phyloP scores from a whole-genome alignment of 2,797 vertebrate species.

The Prunella strophiata region DNA sequence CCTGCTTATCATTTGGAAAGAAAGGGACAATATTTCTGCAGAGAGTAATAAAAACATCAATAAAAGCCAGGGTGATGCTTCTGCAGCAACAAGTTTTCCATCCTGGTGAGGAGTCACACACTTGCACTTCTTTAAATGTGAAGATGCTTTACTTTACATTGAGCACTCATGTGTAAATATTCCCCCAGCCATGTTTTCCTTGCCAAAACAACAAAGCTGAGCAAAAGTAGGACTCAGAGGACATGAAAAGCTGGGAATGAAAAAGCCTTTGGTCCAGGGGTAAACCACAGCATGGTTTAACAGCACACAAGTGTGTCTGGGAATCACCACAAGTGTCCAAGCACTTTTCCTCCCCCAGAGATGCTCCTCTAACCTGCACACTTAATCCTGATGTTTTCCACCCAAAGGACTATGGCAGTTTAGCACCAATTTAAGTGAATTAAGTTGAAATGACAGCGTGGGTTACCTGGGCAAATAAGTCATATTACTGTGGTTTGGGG shows the following conservation, averaged over 20 bases:
- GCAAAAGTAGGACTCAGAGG: background rate
- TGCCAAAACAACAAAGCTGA: background rate
- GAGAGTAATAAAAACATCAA: background rate
- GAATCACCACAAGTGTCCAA: background rate
- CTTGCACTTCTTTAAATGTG: background rate
- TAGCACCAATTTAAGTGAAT: background rate
- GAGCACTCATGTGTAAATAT: background rate
- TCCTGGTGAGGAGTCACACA: background rate
- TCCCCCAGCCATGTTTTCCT: background rate
- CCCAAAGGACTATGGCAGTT: background rate
- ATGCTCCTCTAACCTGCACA: background rate
- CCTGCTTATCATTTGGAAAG: background rate
- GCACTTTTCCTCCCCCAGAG: background rate
- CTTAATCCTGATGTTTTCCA: background rate
- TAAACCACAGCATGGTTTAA: background rate
- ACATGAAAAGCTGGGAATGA: background rate
- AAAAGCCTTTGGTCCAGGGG: background rate
- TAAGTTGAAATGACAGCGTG: background rate
- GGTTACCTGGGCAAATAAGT: background rate
- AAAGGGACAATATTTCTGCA: background rate
- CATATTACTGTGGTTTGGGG: background rate
- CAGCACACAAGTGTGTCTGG: rapidly evolving
- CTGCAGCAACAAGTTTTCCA: background rate
- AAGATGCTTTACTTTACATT: background rate
- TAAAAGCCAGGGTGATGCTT: background rate